Conservation (phyloP, 1,140 invertebrate genomes). For the Drosophila arawakana region DNA sequence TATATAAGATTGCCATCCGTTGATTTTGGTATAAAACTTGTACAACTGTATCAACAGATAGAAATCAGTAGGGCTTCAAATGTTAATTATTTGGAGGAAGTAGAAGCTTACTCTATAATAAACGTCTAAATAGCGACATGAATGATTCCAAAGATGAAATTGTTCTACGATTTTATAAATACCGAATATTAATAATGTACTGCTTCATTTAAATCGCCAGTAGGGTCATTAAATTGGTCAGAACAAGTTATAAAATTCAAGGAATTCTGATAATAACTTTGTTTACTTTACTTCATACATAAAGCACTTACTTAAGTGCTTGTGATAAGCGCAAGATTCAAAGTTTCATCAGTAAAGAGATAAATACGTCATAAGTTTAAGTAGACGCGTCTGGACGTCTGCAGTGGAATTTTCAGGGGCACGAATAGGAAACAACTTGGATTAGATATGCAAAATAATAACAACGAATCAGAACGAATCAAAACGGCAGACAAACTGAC, state of each 20-base stretch:
- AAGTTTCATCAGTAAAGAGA: slow-evolving; percentile 14
- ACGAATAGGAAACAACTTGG: slow-evolving; percentile 9
- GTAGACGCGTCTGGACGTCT: slow-evolving; percentile 21
- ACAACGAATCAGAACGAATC: slow-evolving; percentile 12
- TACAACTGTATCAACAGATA: no score
- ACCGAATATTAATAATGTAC: no score
- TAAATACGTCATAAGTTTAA: slow-evolving; percentile 10
- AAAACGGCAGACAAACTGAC: slow-evolving; percentile 11
- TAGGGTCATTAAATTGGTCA: not conserved
- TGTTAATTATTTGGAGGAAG: no score
- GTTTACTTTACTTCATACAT: slow-evolving; percentile 7
- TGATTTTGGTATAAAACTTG: no score
- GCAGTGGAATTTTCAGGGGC: slow-evolving; percentile 31
- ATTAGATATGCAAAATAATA: slow-evolving; percentile 36
- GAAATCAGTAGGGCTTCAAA: no score
- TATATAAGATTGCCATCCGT: not conserved
- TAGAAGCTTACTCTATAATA: no score
- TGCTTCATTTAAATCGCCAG: no score
- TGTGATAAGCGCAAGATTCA: slow-evolving; percentile 12
- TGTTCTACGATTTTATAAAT: no score
- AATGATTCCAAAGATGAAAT: no score
- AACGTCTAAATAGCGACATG: no score
- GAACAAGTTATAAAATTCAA: not conserved
- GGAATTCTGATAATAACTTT: not conserved
- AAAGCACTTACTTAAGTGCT: slow-evolving; percentile 6